Percentiles rank a stretch among this genome's conserved stretches.
Evolutionary conservation across 2,888 invertebrate genomes (phyloP).

Genomic region (Chirona hameri): DNA sequence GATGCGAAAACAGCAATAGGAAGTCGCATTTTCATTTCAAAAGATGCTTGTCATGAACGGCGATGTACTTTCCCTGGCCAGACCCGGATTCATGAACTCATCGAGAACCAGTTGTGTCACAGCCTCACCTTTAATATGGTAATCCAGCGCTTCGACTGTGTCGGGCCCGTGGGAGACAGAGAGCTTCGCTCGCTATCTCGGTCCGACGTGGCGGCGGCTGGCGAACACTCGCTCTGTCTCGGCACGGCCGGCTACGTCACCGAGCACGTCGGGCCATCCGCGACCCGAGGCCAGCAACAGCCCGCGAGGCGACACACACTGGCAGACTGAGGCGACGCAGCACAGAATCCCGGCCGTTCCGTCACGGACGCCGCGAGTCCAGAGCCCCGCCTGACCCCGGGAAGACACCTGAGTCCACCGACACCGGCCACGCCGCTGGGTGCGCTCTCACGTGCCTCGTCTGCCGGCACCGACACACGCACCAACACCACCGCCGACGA

Average conservation of each 20-base stretch:
- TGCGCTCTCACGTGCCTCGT: neutral
- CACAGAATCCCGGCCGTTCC: neutral
- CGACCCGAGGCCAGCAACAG: too few relatives aligned
- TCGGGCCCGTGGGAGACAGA: neutral
- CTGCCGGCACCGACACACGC: neutral
- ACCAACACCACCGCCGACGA: neutral
- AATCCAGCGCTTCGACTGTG: constrained; percentile 6
- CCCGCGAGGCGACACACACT: too few relatives aligned
- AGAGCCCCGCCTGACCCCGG: too few relatives aligned
- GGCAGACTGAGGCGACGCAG: neutral
- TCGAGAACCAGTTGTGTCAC: too few relatives aligned
- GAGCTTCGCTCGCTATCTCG: neutral
- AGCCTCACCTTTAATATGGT: constrained; percentile 9
- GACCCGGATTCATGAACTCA: too few relatives aligned
- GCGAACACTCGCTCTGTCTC: neutral
- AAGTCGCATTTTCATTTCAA: too few relatives aligned
- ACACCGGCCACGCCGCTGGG: neutral
- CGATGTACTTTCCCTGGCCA: too few relatives aligned
- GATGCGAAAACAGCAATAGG: too few relatives aligned
- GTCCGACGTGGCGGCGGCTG: neutral
- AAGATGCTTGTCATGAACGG: too few relatives aligned
- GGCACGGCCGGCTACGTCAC: neutral
- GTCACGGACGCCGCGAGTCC: too few relatives aligned
- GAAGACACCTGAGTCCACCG: neutral
- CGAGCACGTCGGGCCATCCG: neutral